Base-by-base conservation (phyloP, 2,113 vertebrate genomes). In the Perca schrenkii region DNA sequence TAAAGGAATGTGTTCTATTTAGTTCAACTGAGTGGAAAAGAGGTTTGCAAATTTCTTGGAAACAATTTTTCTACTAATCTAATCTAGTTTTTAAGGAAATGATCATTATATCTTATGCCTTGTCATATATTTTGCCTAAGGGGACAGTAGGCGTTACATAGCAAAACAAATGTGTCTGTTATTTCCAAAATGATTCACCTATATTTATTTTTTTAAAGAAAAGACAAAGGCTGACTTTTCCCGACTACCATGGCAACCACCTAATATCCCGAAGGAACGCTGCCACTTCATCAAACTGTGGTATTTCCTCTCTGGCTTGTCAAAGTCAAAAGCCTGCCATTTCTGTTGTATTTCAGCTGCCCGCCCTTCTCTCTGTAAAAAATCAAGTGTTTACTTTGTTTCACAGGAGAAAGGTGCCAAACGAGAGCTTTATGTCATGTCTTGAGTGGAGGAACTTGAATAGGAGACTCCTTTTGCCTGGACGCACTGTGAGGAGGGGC, bases 111-210 rank as follows among this genome's bases (percentile, higher is more conserved):
- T 76, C 19, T 58, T 40, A 57, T 52, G 36, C 31, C 21, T 22
- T 52, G 14, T 67, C 34, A 66, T 75, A 28, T 64, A 58, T 87
- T 86, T 79, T 68, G 6, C 60, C n/a, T 61, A 4, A 31, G 52
- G 73, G 36, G 14, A 60, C n/a, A n/a, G 36, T 25, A 25, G 40
- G 19, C 54, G 34, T 65, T 6, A 57, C n/a, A 69, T 21, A 46
- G 47, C 61, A 46, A 43, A 46, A 25, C 67, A 50, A 52, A 34
- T 4, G 25, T 34, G 66, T 67, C 62, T 72, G 66, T 74, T 77
- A 72, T 81, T 52, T 78, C 50, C 43, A 56, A 83, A 90, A 82
- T 34, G 49, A 88, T 80, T 75, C 53, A 67, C 34, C 40, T 47
- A 0, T 22, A 65, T 43, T 43, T 43, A 11, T 43, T 22, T 10